Percentiles rank a stretch among this genome's conserved stretches.
Evolutionary conservation across 1,140 invertebrate species (phyloP).

Genomic region (Harlomillsia oculata): DNA sequence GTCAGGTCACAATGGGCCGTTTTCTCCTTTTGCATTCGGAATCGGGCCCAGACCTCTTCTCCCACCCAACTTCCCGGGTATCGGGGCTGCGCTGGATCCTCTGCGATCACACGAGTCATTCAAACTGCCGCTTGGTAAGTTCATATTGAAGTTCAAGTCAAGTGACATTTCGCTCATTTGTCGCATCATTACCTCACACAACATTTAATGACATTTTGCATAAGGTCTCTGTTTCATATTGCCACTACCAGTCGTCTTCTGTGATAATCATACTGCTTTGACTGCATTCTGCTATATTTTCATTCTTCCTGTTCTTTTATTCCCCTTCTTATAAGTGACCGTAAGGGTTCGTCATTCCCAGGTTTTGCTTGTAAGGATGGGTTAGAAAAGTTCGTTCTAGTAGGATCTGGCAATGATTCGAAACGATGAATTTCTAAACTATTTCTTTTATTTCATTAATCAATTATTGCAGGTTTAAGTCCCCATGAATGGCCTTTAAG

Average conservation of each 20-base stretch:
- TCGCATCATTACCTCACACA: slow-evolving; percentile 28
- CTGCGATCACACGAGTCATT: slow-evolving; percentile 30
- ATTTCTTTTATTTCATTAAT: not conserved
- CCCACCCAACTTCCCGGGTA: slow-evolving; percentile 28
- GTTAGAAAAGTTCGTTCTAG: no score
- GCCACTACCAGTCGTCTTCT: no score
- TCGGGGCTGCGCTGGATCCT: slow-evolving; percentile 19
- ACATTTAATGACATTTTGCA: no score
- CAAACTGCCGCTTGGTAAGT: slow-evolving; percentile 33
- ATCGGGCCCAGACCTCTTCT: slow-evolving; percentile 28
- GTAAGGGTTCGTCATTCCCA: no score
- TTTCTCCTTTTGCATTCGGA: slow-evolving; percentile 29
- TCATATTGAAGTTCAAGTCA: not conserved
- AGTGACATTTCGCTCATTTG: slow-evolving; percentile 31
- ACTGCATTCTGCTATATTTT: no score
- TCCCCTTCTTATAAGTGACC: no score
- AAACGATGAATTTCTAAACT: not conserved
- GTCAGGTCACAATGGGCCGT: slow-evolving; percentile 28
- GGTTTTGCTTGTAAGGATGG: no score
- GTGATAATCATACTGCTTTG: no score
- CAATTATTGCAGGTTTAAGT: slow-evolving; percentile 20
- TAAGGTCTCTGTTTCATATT: no score
- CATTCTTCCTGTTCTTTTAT: no score
- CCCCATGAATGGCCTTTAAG: slow-evolving; percentile 31
- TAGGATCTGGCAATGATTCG: no score